These are phyloP conservation scores for Ericerus pela DNA, from an alignment of 1,140 invertebrate species.

Conservation along the genomic window DNA sequence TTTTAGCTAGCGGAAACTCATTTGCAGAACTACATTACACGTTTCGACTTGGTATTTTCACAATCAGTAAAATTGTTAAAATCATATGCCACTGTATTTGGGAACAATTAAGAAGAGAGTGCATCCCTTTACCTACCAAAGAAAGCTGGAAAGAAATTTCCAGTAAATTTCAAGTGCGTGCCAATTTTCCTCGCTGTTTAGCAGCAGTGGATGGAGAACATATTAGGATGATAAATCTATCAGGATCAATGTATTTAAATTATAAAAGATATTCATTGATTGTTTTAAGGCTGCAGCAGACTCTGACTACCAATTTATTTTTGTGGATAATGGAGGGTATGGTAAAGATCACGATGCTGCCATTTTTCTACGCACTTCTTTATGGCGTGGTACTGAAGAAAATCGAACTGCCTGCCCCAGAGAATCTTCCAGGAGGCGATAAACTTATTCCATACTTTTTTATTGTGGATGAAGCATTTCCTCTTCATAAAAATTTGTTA, in stretches of 20 bases:
- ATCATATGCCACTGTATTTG: slow-evolving; percentile 21
- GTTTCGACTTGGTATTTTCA: slow-evolving; percentile 21
- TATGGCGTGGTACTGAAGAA: slow-evolving; percentile 8
- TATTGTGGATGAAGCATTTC: slow-evolving; percentile 33
- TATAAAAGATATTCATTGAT: slow-evolving; percentile 18
- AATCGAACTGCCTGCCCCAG: neutral
- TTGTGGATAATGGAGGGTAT: slow-evolving; percentile 16
- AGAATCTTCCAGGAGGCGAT: neutral
- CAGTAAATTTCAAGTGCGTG: slow-evolving; percentile 4
- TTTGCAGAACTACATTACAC: slow-evolving; percentile 21
- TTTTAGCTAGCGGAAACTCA: slow-evolving; percentile 20
- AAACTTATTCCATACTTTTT: slow-evolving; percentile 5
- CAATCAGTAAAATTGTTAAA: slow-evolving; percentile 21
- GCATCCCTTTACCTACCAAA: slow-evolving; percentile 16
- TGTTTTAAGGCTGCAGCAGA: slow-evolving; percentile 10
- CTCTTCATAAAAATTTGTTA: slow-evolving; percentile 26
- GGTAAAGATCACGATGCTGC: slow-evolving; percentile 15
- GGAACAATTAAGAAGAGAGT: slow-evolving; percentile 17
- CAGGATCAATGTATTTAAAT: slow-evolving; percentile 19
- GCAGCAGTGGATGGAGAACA: slow-evolving; percentile 35
- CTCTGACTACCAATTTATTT: slow-evolving; percentile 12
- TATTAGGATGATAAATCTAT: slow-evolving; percentile 15
- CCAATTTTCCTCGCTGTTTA: slow-evolving; percentile 34
- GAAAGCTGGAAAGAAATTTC: slow-evolving; percentile 16
- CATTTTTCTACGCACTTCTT: slow-evolving; percentile 13